These are phyloP conservation scores for Drosophila watanabei DNA, from an alignment of 1,140 invertebrate genomes.

Conservation along the genomic window DNA sequence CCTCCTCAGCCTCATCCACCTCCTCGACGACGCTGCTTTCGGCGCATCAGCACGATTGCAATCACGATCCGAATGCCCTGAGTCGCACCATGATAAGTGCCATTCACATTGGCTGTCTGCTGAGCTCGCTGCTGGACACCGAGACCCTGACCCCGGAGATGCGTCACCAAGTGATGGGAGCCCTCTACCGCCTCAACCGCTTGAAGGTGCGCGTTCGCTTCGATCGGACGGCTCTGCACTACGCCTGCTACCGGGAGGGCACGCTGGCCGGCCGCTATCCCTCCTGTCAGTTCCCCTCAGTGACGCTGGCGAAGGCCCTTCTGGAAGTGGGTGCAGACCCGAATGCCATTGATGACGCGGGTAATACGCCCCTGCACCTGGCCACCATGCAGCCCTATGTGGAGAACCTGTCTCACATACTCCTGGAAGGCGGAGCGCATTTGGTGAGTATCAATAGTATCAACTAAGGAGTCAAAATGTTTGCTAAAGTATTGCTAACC, in stretches of 20 bases:
- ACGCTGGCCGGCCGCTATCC: conserved; percentile 89
- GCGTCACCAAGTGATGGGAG: conserved; percentile 87
- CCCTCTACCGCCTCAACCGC: conserved; percentile 91
- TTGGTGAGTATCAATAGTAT: conserved; percentile 85
- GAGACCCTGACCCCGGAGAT: conserved; percentile 86
- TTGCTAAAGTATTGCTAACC: not conserved
- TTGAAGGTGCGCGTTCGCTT: conserved; percentile 89
- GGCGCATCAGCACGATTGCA: conserved; percentile 86
- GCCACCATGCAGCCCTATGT: conserved; percentile 87
- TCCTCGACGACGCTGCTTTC: conserved; percentile 63
- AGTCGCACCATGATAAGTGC: conserved; percentile 95
- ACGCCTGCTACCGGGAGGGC: conserved; percentile 90
- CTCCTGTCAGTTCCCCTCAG: conserved; percentile 91
- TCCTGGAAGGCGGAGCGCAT: conserved; percentile 93
- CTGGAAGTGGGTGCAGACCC: conserved; percentile 93
- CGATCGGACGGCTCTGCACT: conserved; percentile 92
- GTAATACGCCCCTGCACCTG: conserved; percentile 87
- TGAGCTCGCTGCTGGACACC: conserved; percentile 89
- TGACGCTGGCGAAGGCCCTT: conserved; percentile 91
- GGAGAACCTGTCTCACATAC: conserved; percentile 88
- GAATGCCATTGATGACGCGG: conserved; percentile 90
- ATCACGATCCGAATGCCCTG: conserved; percentile 91
- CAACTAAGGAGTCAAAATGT: not conserved
- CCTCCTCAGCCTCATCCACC: conserved; percentile 38
- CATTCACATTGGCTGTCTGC: conserved; percentile 92